These are phyloP conservation scores for Tetragonula carbonaria DNA, from an alignment of 2,888 invertebrate genomes.

Conservation along the genomic window DNA sequence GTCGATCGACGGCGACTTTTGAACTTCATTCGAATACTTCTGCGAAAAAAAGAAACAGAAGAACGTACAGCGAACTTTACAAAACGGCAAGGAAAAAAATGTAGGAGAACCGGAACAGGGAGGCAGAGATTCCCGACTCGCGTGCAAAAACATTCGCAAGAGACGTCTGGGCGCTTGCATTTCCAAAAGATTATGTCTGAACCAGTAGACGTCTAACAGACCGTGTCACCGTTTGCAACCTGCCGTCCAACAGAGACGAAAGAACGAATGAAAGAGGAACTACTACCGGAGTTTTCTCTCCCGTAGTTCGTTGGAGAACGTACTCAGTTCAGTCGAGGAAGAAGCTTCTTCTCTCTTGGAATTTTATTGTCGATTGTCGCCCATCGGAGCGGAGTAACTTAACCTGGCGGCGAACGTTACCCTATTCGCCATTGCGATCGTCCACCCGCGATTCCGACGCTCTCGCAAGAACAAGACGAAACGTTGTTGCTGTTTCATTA, in stretches of 20 bases:
- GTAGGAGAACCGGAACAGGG: background rate
- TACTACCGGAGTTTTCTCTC: background rate
- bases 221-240: background rate
- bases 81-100: background rate
- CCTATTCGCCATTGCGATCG: background rate
- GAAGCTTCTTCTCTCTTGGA: background rate
- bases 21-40: too few species aligned
- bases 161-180: background rate
- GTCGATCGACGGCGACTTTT: too few species aligned
- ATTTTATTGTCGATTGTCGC: slow-evolving; percentile 57
- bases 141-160: background rate
- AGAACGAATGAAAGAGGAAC: background rate
- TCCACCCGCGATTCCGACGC: background rate
- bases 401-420: background rate
- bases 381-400: slow-evolving; percentile 11
- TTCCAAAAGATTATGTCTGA: background rate
- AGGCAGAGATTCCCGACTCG: background rate
- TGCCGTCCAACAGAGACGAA: background rate
- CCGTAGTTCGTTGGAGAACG: background rate
- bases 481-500: slow-evolving; percentile 9
- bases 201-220: slow-evolving; percentile 1
- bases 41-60: too few species aligned
- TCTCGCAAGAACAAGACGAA: background rate
- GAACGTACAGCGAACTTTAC: too few species aligned
- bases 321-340: background rate